Conservation (phyloP, 2,888 invertebrate genomes). For the Anthrax anthrax region DNA sequence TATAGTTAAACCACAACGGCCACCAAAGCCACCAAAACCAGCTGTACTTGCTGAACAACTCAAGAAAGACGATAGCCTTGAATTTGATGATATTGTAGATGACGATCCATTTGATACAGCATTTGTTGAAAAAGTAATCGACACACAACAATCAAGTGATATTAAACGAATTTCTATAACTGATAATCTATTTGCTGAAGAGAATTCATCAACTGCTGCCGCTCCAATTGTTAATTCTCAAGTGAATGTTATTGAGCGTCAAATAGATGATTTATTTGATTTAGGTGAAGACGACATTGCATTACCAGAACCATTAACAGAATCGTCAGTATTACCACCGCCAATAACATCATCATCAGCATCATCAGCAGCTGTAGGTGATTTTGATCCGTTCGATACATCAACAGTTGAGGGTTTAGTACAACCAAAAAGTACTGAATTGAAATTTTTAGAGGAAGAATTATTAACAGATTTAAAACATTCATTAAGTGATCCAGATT, state of each 20-base stretch:
- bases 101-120: slow-evolving; percentile 72
- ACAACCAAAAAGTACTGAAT: slow-evolving; percentile 61
- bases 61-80: slow-evolving; percentile 40
- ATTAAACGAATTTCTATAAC: no score
- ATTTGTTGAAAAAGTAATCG: slow-evolving; percentile 62
- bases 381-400: slow-evolving; percentile 77
- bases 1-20: slow-evolving; percentile 31
- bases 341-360: slow-evolving; percentile 47
- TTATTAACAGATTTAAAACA: slow-evolving; percentile 43
- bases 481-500: slow-evolving; percentile 59
- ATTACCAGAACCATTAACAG: slow-evolving; percentile 14
- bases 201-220: no score
- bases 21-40: slow-evolving; percentile 32
- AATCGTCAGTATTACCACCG: slow-evolving; percentile 39
- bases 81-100: slow-evolving; percentile 44
- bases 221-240: no score
- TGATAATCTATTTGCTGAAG: no score
- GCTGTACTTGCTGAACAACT: no score
- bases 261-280: slow-evolving; percentile 40
- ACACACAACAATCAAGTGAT: no score
- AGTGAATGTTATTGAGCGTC: no score
- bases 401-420: slow-evolving; percentile 56
- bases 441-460: slow-evolving; percentile 66
- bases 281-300: slow-evolving; percentile 46
- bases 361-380: slow-evolving; percentile 38